phyloP scores from a whole-genome alignment of 2,888 invertebrate genomes.

The Acronicta psi region DNA sequence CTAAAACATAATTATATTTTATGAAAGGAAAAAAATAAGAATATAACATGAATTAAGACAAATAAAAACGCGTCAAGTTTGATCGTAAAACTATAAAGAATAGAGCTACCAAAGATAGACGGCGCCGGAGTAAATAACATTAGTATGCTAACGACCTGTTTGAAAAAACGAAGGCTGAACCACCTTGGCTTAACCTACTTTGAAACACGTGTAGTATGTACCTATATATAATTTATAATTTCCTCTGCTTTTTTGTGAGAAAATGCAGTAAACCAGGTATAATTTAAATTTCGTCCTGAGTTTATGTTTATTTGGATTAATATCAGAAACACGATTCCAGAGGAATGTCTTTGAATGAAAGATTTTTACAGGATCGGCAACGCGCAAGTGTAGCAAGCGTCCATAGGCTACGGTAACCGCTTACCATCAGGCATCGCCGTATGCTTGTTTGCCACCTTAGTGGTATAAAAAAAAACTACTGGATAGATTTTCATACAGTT shows the following conservation, averaged over 20 bases:
- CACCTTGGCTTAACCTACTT: slow-evolving; percentile 8
- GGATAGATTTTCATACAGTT: too few relatives aligned
- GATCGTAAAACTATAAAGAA: slow-evolving; percentile 20
- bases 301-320: too few relatives aligned
- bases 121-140: slow-evolving; percentile 17
- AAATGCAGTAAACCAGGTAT: not conserved
- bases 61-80: slow-evolving; percentile 32
- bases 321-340: too few relatives aligned
- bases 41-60: slow-evolving; percentile 18
- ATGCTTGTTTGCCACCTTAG: too few relatives aligned
- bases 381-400: too few relatives aligned
- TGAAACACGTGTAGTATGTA: slow-evolving; percentile 1
- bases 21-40: slow-evolving; percentile 3
- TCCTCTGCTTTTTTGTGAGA: not conserved
- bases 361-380: too few relatives aligned
- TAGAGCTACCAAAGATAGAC: slow-evolving; percentile 16
- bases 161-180: slow-evolving; percentile 29
- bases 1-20: slow-evolving; percentile 7
- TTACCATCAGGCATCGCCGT: too few relatives aligned
- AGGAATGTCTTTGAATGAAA: too few relatives aligned
- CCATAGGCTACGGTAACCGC: too few relatives aligned
- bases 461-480: too few relatives aligned
- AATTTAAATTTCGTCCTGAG: too few relatives aligned
- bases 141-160: slow-evolving; percentile 29
- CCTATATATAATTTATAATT: not conserved